Percentiles rank a stretch among this genome's conserved stretches.
These are phyloP conservation scores for Pachydiplax longipennis DNA, from an alignment of 2,888 invertebrate species.

Conservation along the genomic window DNA sequence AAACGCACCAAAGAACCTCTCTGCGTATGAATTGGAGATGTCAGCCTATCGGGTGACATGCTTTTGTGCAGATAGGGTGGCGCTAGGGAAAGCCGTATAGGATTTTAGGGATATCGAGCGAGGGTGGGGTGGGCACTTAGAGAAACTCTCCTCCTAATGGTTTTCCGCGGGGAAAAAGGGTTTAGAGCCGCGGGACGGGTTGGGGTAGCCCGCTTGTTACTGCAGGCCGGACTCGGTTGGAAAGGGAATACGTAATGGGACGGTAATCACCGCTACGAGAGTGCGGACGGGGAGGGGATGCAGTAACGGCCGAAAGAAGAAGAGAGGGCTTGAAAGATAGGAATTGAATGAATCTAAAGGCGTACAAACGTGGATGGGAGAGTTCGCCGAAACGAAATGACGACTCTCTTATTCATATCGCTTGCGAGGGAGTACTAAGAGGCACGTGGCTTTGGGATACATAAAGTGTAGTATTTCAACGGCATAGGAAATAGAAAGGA, in stretches of 20 bases:
- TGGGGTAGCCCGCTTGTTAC: not conserved
- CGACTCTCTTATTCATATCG: not conserved
- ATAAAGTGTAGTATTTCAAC: too few relatives aligned
- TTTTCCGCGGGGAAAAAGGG: conserved; percentile 13
- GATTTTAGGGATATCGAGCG: not conserved
- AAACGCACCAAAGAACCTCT: not conserved
- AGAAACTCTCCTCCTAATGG: not conserved
- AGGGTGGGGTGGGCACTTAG: not conserved
- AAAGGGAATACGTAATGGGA: conserved; percentile 23
- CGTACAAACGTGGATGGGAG: not conserved
- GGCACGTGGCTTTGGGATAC: not conserved
- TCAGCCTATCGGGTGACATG: not conserved
- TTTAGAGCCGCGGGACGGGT: not conserved
- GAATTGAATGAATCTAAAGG: not conserved
- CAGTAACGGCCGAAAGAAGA: not conserved
- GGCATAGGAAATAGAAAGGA: too few relatives aligned
- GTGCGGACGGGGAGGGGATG: not conserved
- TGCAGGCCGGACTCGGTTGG: not conserved
- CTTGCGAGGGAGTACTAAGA: not conserved
- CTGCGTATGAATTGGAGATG: not conserved
- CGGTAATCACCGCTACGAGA: not conserved
- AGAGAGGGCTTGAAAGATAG: not conserved
- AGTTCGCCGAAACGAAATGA: not conserved
- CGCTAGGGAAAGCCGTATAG: not conserved
- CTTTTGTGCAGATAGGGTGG: not conserved